Evolutionary conservation across 1,140 invertebrate genomes (phyloP).

Genomic region (Goniozus legneri): DNA sequence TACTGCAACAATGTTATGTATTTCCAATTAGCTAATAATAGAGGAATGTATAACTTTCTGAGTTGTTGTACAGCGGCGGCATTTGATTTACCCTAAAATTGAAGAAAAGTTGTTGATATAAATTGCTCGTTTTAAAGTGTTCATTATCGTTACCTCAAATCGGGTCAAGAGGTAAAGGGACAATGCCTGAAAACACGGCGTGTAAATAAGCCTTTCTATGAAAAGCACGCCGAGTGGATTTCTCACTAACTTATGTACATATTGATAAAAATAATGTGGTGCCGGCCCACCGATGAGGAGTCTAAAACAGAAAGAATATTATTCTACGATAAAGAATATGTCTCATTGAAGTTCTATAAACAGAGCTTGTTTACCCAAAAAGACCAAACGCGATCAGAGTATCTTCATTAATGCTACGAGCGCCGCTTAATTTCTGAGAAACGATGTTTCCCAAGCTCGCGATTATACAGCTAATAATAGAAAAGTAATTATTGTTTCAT

Average conservation of each 20-base stretch:
- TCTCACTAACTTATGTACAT: conserved; percentile 51
- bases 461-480: conserved; percentile 48
- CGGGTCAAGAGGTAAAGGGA: conserved; percentile 65
- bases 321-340: conserved; percentile 8
- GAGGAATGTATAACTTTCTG: conserved; percentile 58
- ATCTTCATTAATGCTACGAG: conserved; percentile 59
- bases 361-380: conserved; percentile 60
- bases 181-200: conserved; percentile 66
- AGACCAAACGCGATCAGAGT: conserved; percentile 66
- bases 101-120: too few species aligned
- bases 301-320: conserved; percentile 44
- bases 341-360: background rate
- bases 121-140: background rate
- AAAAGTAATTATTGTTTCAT: conserved; percentile 8
- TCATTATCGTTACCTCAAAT: conserved; percentile 56
- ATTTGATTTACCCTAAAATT: conserved; percentile 61
- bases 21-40: conserved; percentile 67
- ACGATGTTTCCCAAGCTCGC: conserved; percentile 64
- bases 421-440: conserved; percentile 63
- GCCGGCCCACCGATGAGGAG: conserved; percentile 69
- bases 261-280: conserved; percentile 69
- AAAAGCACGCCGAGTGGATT: conserved; percentile 57
- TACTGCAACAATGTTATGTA: conserved; percentile 69
- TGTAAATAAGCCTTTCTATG: conserved; percentile 66
- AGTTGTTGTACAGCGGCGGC: conserved; percentile 58